A percentile compares a stretch with the other conserved stretches of the same genome.
Conservation (phyloP, 2,113 vertebrate genomes). For the Plectropomus leopardus region DNA sequence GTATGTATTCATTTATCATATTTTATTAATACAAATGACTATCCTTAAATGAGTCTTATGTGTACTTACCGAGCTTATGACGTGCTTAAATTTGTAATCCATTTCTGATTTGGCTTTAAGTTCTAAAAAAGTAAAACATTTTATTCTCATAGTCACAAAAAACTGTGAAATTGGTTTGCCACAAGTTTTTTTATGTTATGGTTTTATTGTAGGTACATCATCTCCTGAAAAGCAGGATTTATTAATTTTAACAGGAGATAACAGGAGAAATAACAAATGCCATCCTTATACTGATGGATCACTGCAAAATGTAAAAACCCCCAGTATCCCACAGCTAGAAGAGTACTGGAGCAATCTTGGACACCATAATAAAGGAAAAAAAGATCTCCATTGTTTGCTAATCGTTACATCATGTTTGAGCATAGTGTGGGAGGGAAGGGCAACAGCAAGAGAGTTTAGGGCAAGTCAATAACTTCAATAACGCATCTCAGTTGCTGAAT, state of each 20-base stretch:
- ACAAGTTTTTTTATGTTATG: neutral
- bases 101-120: neutral
- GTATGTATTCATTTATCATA: neutral
- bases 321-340: constrained; percentile 9
- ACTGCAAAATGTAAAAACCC: constrained; percentile 12
- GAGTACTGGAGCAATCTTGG: constrained; percentile 7
- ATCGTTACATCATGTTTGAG: constrained; percentile 58
- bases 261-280: neutral
- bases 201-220: neutral
- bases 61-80: no score
- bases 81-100: neutral
- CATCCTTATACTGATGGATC: constrained; percentile 1
- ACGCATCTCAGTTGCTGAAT: constrained; percentile 16
- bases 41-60: neutral
- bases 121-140: neutral
- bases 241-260: neutral
- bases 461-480: constrained; percentile 59
- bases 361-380: constrained; percentile 26
- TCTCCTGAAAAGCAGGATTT: neutral
- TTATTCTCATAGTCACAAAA: neutral
- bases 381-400: constrained; percentile 40
- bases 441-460: constrained; percentile 39
- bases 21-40: neutral
- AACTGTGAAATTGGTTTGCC: neutral
- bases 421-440: constrained; percentile 43